These are phyloP conservation scores for Hirtodrosophila alboralis DNA, from an alignment of 2,888 invertebrate genomes.

Conservation along the genomic window DNA sequence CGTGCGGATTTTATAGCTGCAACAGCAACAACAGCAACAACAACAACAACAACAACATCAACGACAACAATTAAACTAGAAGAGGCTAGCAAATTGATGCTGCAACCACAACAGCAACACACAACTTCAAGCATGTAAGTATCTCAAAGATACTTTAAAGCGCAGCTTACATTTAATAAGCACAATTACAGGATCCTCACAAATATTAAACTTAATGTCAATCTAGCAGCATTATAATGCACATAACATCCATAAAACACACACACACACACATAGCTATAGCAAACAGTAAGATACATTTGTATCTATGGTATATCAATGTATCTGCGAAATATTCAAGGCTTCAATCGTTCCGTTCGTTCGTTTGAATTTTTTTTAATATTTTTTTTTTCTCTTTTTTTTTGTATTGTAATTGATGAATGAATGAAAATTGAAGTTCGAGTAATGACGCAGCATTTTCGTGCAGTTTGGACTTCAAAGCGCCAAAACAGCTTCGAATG, in stretches of 20 bases:
- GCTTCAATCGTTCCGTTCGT: slow-evolving; percentile 53
- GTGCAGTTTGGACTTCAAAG: slow-evolving; percentile 32
- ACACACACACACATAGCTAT: slow-evolving; percentile 12
- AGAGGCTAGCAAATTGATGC: slow-evolving; percentile 75
- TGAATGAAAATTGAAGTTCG: slow-evolving; percentile 79
- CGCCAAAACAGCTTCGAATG: slow-evolving; percentile 51
- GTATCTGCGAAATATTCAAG: slow-evolving; percentile 69
- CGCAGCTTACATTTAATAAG: slow-evolving; percentile 43
- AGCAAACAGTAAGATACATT: slow-evolving; percentile 27
- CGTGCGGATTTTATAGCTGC: slow-evolving; percentile 78
- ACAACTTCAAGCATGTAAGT: slow-evolving; percentile 63
- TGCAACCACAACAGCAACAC: slow-evolving; percentile 46
- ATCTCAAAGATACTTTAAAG: slow-evolving; percentile 29
- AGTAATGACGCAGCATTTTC: slow-evolving; percentile 74
- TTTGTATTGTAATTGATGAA: slow-evolving; percentile 79
- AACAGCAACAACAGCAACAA: slow-evolving; percentile 38
- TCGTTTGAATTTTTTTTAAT: slow-evolving; percentile 29
- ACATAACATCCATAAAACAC: slow-evolving; percentile 4
- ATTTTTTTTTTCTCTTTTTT: slow-evolving; percentile 37
- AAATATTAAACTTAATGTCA: slow-evolving; percentile 71
- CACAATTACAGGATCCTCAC: slow-evolving; percentile 60
- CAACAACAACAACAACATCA: slow-evolving; percentile 37
- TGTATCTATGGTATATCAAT: slow-evolving; percentile 17
- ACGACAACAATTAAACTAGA: slow-evolving; percentile 69
- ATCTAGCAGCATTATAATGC: slow-evolving; percentile 31